Conservation (phyloP, 2,888 invertebrate genomes). For the Leptogaster cylindrica region DNA sequence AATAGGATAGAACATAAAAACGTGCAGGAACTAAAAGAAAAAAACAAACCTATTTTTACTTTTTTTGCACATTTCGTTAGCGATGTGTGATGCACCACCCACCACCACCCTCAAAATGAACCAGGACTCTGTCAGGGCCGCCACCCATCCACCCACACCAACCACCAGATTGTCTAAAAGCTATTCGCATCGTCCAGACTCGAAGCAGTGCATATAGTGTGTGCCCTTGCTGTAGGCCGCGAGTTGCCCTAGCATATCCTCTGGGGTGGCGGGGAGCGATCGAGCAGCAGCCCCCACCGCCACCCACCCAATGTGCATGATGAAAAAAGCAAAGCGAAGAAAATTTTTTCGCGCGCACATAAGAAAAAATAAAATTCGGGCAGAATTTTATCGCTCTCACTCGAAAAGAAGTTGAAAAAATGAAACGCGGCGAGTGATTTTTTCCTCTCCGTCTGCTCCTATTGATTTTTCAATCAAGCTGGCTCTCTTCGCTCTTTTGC, state of each 20-base stretch:
- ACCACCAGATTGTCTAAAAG: conserved; percentile 27
- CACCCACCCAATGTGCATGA: conserved; percentile 12
- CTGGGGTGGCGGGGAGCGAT: background rate
- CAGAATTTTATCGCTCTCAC: conserved; percentile 28
- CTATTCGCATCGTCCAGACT: conserved; percentile 14
- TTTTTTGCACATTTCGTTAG: conserved; percentile 5
- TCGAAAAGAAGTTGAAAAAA: conserved; percentile 32
- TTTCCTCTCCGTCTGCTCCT: conserved; percentile 58
- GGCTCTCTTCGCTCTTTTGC: conserved; percentile 22
- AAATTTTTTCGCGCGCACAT: conserved; percentile 38
- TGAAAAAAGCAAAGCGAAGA: conserved; percentile 29
- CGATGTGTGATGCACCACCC: conserved; percentile 8
- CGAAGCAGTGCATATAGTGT: background rate
- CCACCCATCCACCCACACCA: background rate
- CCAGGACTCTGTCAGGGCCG: too few relatives aligned
- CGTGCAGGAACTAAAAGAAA: background rate
- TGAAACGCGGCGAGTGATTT: conserved; percentile 43
- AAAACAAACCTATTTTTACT: background rate
- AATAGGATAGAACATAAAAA: background rate
- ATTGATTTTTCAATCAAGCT: conserved; percentile 61
- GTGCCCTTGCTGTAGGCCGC: background rate
- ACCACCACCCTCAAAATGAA: background rate
- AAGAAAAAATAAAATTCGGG: conserved; percentile 31
- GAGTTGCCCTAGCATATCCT: background rate
- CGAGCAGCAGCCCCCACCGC: background rate